phyloP scores from a whole-genome alignment of 2,888 invertebrate genomes.

The Dioctria rufipes region DNA sequence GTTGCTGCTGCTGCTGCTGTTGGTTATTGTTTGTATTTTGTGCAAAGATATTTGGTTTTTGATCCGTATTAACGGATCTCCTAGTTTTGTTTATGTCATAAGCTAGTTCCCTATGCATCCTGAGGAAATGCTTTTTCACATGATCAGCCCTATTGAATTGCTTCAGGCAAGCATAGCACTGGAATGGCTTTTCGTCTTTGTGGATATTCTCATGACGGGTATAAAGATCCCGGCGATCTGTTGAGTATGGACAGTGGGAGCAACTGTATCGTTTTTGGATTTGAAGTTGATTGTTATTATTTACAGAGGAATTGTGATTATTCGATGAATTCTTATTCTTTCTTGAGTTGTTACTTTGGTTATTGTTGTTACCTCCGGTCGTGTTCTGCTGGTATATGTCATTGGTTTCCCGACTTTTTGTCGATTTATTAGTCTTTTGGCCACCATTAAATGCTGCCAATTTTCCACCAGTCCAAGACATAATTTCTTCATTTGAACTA shows the following conservation, averaged over 20 bases:
- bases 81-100: conserved; percentile 89
- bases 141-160: conserved; percentile 96
- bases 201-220: conserved; percentile 95
- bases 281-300: conserved; percentile 66
- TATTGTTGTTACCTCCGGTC: conserved; percentile 1
- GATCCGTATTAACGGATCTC: conserved; percentile 65
- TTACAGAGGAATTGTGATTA: conserved; percentile 60
- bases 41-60: conserved; percentile 56
- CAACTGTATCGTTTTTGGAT: conserved; percentile 85
- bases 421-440: conserved; percentile 74
- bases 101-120: conserved; percentile 92
- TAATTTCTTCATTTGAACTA: conserved; percentile 72
- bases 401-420: conserved; percentile 40
- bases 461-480: conserved; percentile 82
- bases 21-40: conserved; percentile 64
- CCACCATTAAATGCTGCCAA: conserved; percentile 85
- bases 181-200: conserved; percentile 93
- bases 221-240: conserved; percentile 91
- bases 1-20: conserved; percentile 63
- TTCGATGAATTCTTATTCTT: conserved; percentile 60
- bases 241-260: conserved; percentile 90
- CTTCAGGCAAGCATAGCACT: conserved; percentile 93
- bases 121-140: conserved; percentile 92
- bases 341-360: conserved; percentile 56
- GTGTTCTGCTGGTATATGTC: conserved; percentile 20